phyloP scores from a whole-genome alignment of 2,113 vertebrate genomes.

The Saguinus imperator region DNA sequence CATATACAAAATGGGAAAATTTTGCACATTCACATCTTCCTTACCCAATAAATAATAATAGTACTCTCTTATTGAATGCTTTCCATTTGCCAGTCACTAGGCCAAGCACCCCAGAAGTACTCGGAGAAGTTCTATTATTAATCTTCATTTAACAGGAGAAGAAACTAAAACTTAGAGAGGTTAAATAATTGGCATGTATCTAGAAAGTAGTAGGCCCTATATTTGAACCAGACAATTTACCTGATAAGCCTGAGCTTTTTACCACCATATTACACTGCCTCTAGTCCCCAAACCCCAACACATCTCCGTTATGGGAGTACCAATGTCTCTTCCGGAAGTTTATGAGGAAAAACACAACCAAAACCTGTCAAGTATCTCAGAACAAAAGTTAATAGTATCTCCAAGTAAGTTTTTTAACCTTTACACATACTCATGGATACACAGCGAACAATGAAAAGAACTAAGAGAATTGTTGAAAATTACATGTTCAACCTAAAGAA shows the following conservation, averaged over 20 bases:
- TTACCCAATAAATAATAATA: neutral
- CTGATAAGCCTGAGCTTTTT: neutral
- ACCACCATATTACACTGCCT: neutral
- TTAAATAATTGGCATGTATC: neutral
- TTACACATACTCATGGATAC: neutral
- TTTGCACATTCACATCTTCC: neutral
- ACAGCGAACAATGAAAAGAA: conserved; percentile 20
- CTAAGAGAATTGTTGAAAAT: conserved; percentile 18
- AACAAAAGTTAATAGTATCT: neutral
- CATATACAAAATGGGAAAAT: neutral
- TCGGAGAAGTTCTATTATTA: neutral
- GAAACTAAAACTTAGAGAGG: neutral
- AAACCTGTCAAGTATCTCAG: neutral
- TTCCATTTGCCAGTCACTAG: neutral
- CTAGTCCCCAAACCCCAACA: neutral
- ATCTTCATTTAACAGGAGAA: neutral
- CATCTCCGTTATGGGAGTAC: neutral
- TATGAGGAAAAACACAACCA: neutral
- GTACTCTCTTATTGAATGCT: neutral
- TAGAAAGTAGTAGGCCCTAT: neutral
- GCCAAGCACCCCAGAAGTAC: neutral
- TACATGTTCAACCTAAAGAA: conserved; percentile 51
- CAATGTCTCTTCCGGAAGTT: neutral
- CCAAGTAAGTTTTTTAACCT: conserved; percentile 17
- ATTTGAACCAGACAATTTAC: neutral